phyloP scores from a whole-genome alignment of 2,797 vertebrate genomes.

The Danio jaintianensis region DNA sequence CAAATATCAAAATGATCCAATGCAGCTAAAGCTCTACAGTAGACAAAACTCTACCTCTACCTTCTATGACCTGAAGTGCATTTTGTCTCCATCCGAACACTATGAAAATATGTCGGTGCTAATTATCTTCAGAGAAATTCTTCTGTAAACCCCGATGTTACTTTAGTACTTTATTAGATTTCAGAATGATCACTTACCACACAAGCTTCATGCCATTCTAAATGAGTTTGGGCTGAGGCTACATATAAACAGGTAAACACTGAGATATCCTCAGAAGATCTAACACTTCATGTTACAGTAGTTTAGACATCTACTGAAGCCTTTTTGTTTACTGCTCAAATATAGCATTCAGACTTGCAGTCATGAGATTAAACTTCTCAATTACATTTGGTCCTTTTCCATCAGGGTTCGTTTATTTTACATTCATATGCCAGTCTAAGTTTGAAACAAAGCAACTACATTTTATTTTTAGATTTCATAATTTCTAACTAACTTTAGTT shows the following conservation, averaged over 20 bases:
- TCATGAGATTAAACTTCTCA: neutral
- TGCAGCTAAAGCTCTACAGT: neutral
- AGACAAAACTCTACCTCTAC: neutral
- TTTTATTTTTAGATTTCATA: too few species aligned
- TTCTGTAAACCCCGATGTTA: conserved; percentile 36
- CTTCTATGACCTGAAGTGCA: conserved; percentile 13
- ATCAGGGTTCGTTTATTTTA: neutral
- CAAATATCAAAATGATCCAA: neutral
- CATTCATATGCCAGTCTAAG: too few species aligned
- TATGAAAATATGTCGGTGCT: conserved; percentile 36
- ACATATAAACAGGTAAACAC: conserved; percentile 14
- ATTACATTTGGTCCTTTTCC: neutral
- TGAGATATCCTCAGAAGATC: conserved; percentile 30
- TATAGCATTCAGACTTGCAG: neutral
- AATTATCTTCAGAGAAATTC: conserved; percentile 28
- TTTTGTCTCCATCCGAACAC: neutral
- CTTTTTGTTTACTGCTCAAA: neutral
- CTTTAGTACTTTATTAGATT: conserved; percentile 47
- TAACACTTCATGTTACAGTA: neutral
- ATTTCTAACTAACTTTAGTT: too few species aligned
- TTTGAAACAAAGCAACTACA: too few species aligned
- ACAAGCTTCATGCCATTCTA: conserved; percentile 13
- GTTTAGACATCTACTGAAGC: neutral
- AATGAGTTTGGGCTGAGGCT: conserved; percentile 18
- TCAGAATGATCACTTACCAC: conserved; percentile 14